Base-by-base conservation (phyloP, 1,140 invertebrate species). In the Drosophila carrolli region DNA sequence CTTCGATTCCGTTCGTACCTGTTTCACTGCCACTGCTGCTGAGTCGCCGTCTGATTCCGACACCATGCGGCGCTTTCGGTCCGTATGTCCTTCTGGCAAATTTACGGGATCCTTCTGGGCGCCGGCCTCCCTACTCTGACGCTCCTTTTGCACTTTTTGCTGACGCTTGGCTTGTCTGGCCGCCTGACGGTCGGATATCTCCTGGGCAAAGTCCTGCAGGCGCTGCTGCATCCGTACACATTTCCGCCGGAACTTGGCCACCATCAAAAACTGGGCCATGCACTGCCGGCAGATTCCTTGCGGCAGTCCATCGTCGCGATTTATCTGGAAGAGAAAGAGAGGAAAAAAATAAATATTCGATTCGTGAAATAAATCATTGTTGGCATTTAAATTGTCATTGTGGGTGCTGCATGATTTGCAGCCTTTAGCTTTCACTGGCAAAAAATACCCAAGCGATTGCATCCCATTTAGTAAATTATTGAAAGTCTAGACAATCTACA, bases 251-350 rank as follows among this genome's bases (percentile, higher is more conserved):
- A 91, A 91, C 59, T 91, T 91, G 66, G 76, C 83, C 43, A 91
- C 79, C 83, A 91, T 91, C 35, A 89, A 77, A 41, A 91, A 91
- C 38, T 91, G 90, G 3, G 90, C 90, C 53, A 57, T 82, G 73
- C 90, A 91, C 58, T 91, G 88, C 1, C 81, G 81, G 48, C 90
- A 91, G 54, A 91, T 91, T 55, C 79, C 78, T 48, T 91, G 90
- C 13, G 90, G 90, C 48, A 91, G 72, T 44, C 90, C 90, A 81
- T 91, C 90, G 56, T 89, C 63, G 23, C 29, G 58, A 61, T 85
- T 78, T 51, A 91, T 79, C 90, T 91, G 81, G 14, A 81, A 79
- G 50, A 4, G 11, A 48, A 50, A 32, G 19, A 41, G 8, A 4
- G 23, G 51, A 55, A 19, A 5, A n/a, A 11, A 43, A 23, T 38